Evolutionary conservation across 2,113 vertebrate species (phyloP).

Genomic region (Caretta caretta): DNA sequence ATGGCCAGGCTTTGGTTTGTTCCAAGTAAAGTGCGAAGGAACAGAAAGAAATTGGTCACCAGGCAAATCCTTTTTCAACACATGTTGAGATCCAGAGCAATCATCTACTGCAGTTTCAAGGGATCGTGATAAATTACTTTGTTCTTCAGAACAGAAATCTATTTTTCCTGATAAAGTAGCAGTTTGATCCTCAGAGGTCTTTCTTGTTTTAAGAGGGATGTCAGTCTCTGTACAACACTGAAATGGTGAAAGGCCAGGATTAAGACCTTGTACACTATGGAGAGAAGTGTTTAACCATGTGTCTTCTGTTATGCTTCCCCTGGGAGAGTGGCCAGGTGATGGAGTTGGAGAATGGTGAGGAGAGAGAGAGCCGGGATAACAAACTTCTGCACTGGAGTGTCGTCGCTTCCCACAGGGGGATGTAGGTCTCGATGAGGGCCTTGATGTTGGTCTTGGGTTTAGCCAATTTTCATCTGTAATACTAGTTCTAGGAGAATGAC

Average conservation of each 20-base stretch:
- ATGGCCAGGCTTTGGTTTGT: constrained; percentile 98
- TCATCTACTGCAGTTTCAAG: constrained; percentile 92
- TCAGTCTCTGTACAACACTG: constrained; percentile 94
- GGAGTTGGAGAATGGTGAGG: constrained; percentile 96
- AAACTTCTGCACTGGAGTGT: constrained; percentile 97
- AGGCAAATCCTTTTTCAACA: constrained; percentile 92
- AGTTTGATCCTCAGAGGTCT: constrained; percentile 96
- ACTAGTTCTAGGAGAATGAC: constrained; percentile 96
- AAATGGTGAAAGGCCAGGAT: constrained; percentile 87
- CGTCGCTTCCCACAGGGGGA: constrained; percentile 97
- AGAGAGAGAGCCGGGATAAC: constrained; percentile 90
- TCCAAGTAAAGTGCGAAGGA: constrained; percentile 98
- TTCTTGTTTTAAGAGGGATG: constrained; percentile 97
- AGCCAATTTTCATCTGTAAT: constrained; percentile 99
- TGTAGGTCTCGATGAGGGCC: constrained; percentile 94
- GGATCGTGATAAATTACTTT: constrained; percentile 89
- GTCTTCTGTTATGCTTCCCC: constrained; percentile 96
- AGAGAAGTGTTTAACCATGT: constrained; percentile 90
- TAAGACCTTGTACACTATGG: constrained; percentile 77
- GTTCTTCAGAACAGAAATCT: constrained; percentile 90
- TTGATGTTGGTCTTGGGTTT: constrained; percentile 92
- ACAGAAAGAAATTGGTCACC: constrained; percentile 97
- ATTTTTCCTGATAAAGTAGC: constrained; percentile 87
- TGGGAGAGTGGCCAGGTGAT: constrained; percentile 94
- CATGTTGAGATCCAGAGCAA: constrained; percentile 82